These are phyloP conservation scores for Chaetura pelagica DNA, from an alignment of 2,113 vertebrate genomes.

Conservation along the genomic window DNA sequence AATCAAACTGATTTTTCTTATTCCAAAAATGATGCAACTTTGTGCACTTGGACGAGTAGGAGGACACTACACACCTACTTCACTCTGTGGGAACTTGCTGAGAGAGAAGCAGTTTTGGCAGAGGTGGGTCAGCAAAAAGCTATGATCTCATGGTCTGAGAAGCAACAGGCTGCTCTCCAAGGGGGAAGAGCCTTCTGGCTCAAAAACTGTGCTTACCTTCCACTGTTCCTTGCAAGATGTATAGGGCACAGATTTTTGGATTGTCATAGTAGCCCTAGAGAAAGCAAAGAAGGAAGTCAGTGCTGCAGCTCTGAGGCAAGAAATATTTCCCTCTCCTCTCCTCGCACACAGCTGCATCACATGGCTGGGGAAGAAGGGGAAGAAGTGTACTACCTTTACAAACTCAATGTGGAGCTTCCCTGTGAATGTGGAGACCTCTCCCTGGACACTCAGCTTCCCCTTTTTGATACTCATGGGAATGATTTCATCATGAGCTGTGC, in stretches of 20 bases:
- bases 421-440: slow-evolving; percentile 96
- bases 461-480: slow-evolving; percentile 92
- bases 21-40: neutral
- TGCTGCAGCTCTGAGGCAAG: neutral
- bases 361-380: neutral
- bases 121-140: slow-evolving; percentile 24
- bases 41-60: neutral
- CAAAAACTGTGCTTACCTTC: slow-evolving; percentile 84
- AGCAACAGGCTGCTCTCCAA: slow-evolving; percentile 45
- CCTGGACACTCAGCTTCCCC: slow-evolving; percentile 94
- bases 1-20: neutral
- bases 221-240: slow-evolving; percentile 93
- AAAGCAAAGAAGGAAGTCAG: slow-evolving; percentile 27
- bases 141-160: slow-evolving; percentile 66
- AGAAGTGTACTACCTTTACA: slow-evolving; percentile 87
- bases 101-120: slow-evolving; percentile 25
- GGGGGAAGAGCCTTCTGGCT: neutral
- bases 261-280: slow-evolving; percentile 98
- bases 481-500: slow-evolving; percentile 95
- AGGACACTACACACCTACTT: neutral
- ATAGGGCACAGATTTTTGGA: slow-evolving; percentile 96
- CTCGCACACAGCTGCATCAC: neutral
- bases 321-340: neutral
- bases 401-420: slow-evolving; percentile 95
- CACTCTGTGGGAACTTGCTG: neutral